Evolutionary conservation across 2,888 invertebrate genomes (phyloP).

Genomic region (Trissoscelio sp.): DNA sequence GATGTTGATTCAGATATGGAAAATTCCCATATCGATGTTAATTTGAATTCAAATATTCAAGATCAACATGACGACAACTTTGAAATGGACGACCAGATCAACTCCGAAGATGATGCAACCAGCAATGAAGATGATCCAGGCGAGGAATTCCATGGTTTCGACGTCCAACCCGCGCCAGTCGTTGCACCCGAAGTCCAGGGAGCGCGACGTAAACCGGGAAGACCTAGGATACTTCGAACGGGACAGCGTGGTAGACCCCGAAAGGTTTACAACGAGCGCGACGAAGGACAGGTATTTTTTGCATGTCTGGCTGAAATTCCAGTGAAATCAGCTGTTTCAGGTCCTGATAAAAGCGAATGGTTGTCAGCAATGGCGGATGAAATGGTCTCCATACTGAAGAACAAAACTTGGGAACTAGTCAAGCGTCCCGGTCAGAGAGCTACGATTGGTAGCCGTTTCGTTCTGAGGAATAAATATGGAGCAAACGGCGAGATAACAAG

Average conservation of each 20-base stretch:
- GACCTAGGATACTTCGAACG: constrained; percentile 14
- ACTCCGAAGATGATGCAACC: neutral
- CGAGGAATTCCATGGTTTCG: constrained; percentile 1
- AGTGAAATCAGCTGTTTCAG: neutral
- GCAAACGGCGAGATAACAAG: constrained; percentile 3
- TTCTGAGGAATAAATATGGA: constrained; percentile 26
- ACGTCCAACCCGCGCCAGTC: neutral
- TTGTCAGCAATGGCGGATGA: constrained; percentile 21
- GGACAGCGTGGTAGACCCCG: constrained; percentile 22
- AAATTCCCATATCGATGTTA: neutral
- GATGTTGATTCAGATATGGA: neutral
- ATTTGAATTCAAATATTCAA: constrained; percentile 4
- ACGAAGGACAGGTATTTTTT: neutral
- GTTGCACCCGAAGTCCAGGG: neutral
- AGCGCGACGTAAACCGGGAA: constrained; percentile 14
- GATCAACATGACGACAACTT: too few species aligned
- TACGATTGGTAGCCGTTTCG: constrained; percentile 21
- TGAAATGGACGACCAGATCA: neutral
- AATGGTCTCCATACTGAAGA: constrained; percentile 4
- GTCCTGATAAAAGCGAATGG: constrained; percentile 2
- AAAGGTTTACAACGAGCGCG: constrained; percentile 14
- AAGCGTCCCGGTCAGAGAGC: neutral
- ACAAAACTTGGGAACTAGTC: neutral
- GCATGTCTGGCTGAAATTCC: constrained; percentile 8
- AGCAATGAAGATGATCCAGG: neutral